Evolutionary conservation across 2,888 invertebrate species (phyloP), one percentile per base, ranked within the genome.

Genomic region (Hesperia comma): DNA sequence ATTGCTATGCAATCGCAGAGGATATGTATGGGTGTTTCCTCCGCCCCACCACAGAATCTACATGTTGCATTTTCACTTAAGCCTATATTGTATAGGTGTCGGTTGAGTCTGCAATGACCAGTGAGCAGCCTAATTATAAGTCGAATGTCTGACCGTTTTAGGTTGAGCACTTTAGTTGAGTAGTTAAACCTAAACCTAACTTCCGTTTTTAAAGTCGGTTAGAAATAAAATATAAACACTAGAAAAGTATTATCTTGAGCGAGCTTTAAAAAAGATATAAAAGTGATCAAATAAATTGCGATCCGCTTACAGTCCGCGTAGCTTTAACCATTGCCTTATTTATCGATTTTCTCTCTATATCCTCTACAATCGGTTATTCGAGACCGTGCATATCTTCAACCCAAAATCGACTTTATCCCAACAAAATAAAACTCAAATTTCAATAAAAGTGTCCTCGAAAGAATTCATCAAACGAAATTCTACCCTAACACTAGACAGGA

Each of bases 321-420:
- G 40, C 17, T 58, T 64, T 41, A 53, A 19, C 51, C 58, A 41
- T 8, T 8, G 21, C 41, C 21, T 66, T 66, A 66, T 66, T n/a
- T n/a, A 66, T 67, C 37, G 56, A 63, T 63, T 67, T 54, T 67
- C 64, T 53, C 53, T 66, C 58, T 53, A 58, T 58, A 26, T 26
- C 26, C 26, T 51, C 64, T 51, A 33, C 43, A 66, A 63, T 70
- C 61, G 41, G 46, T 61, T 63, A 67, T 37, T 54, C 46, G 21
- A 66, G 51, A 19, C 63, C 17, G 19, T 60, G 54, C 61, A 60
- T 15, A 57, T 51, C n/a, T 1, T 49, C 58, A 60, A 53, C 4
- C 32, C n/a, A 62, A 63, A 63, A 33, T 32, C 55, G 33, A 55
- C 64, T 14, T 4, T 66, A 41, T 5, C 2, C 3, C 19, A 19